Evolutionary conservation across 2,113 vertebrate genomes (phyloP).

Genomic region (Petrocephalus microphthalmus): DNA sequence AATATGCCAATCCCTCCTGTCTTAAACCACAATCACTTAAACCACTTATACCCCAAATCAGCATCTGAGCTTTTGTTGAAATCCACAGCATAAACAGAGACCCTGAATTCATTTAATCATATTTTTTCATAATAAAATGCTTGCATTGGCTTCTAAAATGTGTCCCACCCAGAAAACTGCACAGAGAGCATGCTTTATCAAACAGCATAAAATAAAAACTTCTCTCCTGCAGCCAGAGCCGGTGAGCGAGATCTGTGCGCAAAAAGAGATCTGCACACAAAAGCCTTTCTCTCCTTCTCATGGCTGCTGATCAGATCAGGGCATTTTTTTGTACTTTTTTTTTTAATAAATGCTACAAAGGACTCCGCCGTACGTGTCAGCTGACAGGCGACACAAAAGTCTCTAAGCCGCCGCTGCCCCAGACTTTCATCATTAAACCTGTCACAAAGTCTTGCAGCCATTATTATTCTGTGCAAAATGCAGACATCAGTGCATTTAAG

Average conservation of each 20-base stretch:
- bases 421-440: slow-evolving; percentile 7
- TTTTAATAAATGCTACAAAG: neutral
- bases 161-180: neutral
- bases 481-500: neutral
- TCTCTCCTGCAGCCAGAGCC: neutral
- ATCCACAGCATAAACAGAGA: neutral
- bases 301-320: neutral
- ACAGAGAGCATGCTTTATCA: neutral
- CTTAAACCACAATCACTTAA: neutral
- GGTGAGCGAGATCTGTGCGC: neutral
- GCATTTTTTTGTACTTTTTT: neutral
- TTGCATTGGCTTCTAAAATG: neutral
- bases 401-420: neutral
- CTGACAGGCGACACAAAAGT: neutral
- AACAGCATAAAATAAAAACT: neutral
- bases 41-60: neutral
- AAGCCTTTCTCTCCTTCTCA: neutral
- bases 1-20: neutral
- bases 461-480: slow-evolving; percentile 14
- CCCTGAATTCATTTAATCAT: neutral
- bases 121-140: neutral
- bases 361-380: neutral
- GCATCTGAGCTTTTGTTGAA: neutral
- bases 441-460: neutral
- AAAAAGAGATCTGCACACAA: neutral